Evolutionary conservation across 1,140 invertebrate genomes (phyloP).

Genomic region (Dufourea novaeangliae): DNA sequence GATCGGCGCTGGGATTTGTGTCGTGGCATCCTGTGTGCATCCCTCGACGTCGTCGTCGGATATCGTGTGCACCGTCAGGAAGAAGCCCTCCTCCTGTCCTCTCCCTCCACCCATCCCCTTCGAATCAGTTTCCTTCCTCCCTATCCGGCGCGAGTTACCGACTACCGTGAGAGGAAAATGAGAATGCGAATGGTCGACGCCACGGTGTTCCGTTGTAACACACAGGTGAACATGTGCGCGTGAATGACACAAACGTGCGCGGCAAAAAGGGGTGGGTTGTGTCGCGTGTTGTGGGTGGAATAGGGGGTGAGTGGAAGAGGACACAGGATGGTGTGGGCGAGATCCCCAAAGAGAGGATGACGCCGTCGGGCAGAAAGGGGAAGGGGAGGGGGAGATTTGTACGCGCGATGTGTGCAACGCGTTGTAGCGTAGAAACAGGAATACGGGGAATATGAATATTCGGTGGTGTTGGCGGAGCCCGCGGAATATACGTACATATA

Average conservation of each 20-base stretch:
- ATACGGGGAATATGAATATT: too few relatives aligned
- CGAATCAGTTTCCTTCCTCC: background rate
- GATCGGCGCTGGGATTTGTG: background rate
- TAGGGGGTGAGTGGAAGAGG: background rate
- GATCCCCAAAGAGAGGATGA: too few relatives aligned
- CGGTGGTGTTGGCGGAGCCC: too few relatives aligned
- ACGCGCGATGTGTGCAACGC: constrained; percentile 39
- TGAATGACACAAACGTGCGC: constrained; percentile 58
- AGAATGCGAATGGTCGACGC: constrained; percentile 64
- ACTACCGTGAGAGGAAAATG: constrained; percentile 54
- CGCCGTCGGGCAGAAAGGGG: background rate
- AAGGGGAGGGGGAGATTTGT: background rate
- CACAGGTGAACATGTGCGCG: constrained; percentile 63
- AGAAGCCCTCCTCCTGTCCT: background rate
- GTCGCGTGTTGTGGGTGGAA: background rate
- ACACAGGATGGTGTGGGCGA: background rate
- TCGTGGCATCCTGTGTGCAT: background rate
- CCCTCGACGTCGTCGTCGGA: background rate
- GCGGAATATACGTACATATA: too few relatives aligned
- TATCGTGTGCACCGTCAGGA: constrained; percentile 12
- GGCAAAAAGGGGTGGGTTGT: constrained; percentile 48
- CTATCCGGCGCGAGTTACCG: constrained; percentile 44
- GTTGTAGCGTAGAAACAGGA: constrained; percentile 41
- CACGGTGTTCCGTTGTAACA: constrained; percentile 13
- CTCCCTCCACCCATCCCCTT: background rate